phyloP scores from a whole-genome alignment of 2,888 invertebrate genomes.

The Phlogophora meticulosa region DNA sequence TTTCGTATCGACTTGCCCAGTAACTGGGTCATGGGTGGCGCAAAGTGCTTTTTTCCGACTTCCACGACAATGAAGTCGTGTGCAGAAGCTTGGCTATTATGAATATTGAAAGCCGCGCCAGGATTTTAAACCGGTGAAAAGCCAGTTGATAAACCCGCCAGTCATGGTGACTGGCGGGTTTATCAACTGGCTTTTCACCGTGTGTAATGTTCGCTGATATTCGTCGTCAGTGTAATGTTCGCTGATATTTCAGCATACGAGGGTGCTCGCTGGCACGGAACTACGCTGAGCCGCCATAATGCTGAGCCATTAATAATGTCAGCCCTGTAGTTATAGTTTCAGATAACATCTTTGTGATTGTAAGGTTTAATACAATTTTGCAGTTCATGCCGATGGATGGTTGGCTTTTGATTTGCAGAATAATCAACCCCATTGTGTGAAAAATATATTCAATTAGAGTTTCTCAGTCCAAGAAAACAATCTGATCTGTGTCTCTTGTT shows the following conservation, averaged over 20 bases:
- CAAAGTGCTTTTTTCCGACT: no score
- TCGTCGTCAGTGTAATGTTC: constrained; percentile 35
- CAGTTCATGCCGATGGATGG: background rate
- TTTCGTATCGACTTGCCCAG: no score
- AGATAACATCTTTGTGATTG: constrained; percentile 20
- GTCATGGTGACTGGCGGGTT: constrained; percentile 37
- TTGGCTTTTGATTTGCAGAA: background rate
- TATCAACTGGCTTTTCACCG: no score
- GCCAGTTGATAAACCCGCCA: constrained; percentile 6
- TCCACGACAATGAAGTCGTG: no score
- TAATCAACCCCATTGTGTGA: no score
- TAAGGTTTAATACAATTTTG: constrained; percentile 5
- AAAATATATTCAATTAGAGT: no score
- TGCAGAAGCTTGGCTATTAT: no score
- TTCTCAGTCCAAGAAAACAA: no score
- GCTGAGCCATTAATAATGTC: constrained; percentile 35
- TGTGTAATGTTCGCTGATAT: constrained; percentile 45
- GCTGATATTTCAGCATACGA: constrained; percentile 45
- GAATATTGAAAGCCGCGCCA: background rate
- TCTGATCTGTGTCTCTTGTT: no score
- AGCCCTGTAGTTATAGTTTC: constrained; percentile 27
- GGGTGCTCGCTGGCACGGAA: constrained; percentile 50
- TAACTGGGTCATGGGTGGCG: no score
- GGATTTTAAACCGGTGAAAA: background rate
- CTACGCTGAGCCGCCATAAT: constrained; percentile 8